phyloP scores from a whole-genome alignment of 2,797 vertebrate genomes.

The Coregonus sp. region DNA sequence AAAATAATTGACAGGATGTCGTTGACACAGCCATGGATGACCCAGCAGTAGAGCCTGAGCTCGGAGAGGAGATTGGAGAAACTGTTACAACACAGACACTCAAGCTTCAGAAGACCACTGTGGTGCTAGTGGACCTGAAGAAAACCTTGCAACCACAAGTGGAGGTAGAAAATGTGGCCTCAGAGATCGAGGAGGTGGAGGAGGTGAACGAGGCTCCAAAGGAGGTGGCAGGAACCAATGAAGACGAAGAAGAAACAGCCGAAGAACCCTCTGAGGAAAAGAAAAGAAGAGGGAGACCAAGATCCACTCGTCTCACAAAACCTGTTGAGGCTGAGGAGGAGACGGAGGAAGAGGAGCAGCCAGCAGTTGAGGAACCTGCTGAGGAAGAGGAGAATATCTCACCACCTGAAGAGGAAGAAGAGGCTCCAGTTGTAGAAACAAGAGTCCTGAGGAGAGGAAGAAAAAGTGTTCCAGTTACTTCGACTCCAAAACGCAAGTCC shows the following conservation, averaged over 20 bases:
- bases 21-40: background rate
- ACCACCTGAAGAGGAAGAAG: constrained; percentile 30
- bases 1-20: background rate
- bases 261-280: too few species aligned
- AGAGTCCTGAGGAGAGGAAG: background rate
- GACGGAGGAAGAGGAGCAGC: background rate
- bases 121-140: constrained; percentile 1
- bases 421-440: constrained; percentile 40
- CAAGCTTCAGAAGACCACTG: background rate
- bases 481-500: background rate
- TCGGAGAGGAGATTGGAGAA: background rate
- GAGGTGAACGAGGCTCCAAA: background rate
- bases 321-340: background rate
- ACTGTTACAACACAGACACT: background rate
- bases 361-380: background rate
- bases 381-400: constrained; percentile 7
- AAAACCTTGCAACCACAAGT: background rate
- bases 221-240: too few species aligned
- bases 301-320: too few species aligned
- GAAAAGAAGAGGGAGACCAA: too few species aligned
- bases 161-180: background rate
- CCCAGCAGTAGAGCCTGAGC: background rate
- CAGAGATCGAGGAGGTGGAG: background rate
- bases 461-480: background rate
- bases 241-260: too few species aligned